phyloP scores from a whole-genome alignment of 2,888 invertebrate species.

The Hololepta plana region DNA sequence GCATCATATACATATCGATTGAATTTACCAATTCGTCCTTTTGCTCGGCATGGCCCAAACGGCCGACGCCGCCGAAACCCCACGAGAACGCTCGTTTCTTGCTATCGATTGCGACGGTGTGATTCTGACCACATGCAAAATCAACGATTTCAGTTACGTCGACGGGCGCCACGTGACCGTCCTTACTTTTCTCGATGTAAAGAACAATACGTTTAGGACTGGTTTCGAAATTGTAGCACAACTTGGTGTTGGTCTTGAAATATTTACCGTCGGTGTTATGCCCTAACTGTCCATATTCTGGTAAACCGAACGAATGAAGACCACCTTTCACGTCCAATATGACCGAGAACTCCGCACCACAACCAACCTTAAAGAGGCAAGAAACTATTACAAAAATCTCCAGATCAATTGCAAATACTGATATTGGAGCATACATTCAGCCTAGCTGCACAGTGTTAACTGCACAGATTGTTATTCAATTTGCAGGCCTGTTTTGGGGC shows the following conservation, averaged over 20 bases:
- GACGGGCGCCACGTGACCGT: slow-evolving; percentile 65
- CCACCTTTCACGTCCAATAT: slow-evolving; percentile 79
- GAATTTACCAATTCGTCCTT: slow-evolving; percentile 73
- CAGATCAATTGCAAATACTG: no score
- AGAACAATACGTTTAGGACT: slow-evolving; percentile 68
- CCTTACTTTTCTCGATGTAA: slow-evolving; percentile 77
- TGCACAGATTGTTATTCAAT: no score
- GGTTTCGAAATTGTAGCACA: slow-evolving; percentile 72
- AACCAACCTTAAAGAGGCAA: slow-evolving; percentile 34
- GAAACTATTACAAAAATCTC: no score
- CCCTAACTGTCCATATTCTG: slow-evolving; percentile 82
- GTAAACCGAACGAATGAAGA: slow-evolving; percentile 79
- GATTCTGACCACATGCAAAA: slow-evolving; percentile 81
- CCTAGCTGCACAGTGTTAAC: no score
- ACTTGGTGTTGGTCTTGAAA: slow-evolving; percentile 75
- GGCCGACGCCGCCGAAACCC: slow-evolving; percentile 92
- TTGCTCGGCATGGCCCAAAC: slow-evolving; percentile 82
- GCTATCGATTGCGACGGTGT: slow-evolving; percentile 78
- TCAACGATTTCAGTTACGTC: slow-evolving; percentile 77
- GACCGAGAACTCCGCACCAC: slow-evolving; percentile 86
- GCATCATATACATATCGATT: background rate
- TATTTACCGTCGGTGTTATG: slow-evolving; percentile 93
- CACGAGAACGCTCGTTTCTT: slow-evolving; percentile 81
- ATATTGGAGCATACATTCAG: no score
- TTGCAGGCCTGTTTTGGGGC: no score